Evolutionary conservation across 2,888 invertebrate genomes (phyloP), one percentile per base, ranked within the genome.

Genomic region (Drosophila koepferae): DNA sequence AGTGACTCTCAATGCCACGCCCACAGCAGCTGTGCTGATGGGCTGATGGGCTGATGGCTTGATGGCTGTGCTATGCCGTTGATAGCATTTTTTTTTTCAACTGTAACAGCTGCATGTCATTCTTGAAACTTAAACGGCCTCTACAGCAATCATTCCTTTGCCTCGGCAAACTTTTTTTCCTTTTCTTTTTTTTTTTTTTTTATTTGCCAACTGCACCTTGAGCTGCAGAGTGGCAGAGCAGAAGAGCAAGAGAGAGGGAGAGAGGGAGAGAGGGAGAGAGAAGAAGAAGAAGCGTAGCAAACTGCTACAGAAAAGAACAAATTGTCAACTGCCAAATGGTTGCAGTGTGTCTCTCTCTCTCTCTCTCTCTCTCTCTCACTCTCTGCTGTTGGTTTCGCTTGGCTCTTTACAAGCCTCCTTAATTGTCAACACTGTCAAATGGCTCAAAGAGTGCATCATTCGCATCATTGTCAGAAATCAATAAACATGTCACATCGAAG

Each of bases 1-100:
- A 78, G 74, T 58, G 63, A n/a, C 79, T 46, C 65, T 77, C 74
- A 78, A 40, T 64, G 78, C 59, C 78, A 73, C 63, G 51, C 55
- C 54, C 78, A 77, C 60, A 60, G 20, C 44, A n/a, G 34, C 53
- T 28, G 41, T 51, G 59, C 20, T 23, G 12, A 2, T 46, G 56
- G 28, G 28, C 7, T 18, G n/a, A n/a, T n/a, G n/a, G n/a, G 20
- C 20, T 20, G 49, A n/a, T 18, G 14, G 16, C 18, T 44, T 23
- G 46, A 46, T 40, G 59, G 28, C 54, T 41, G 12, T 20, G 49
- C 28, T n/a, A n/a, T 56, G 18, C 36, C 48, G 49, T 44, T 64
- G 64, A 49, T 64, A 58, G 43, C 44, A n/a, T n/a, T n/a, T 23
- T 56, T 67, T 51, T 14, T 20, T 16, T 18, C 43, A 46, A 74